Conservation (phyloP, 2,113 vertebrate genomes). For the Dinomys branickii region DNA sequence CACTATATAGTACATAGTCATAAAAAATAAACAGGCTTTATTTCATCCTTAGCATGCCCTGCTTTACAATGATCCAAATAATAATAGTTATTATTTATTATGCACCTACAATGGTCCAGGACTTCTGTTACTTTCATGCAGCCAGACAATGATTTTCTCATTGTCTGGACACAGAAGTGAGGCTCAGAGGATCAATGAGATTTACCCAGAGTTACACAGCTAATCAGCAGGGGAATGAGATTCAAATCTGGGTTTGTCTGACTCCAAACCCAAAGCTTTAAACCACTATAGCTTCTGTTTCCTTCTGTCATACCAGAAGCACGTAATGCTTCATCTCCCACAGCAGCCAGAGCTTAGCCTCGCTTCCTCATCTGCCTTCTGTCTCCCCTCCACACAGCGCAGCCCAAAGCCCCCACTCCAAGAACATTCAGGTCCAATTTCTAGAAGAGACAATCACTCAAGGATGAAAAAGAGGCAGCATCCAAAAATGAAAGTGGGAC, state of each 20-base stretch:
- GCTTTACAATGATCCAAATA: conserved; percentile 48
- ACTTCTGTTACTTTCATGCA: conserved; percentile 7
- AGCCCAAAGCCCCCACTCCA: neutral
- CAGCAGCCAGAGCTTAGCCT: neutral
- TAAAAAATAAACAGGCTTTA: conserved; percentile 40
- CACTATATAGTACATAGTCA: neutral
- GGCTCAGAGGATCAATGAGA: conserved; percentile 17
- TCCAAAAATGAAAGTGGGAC: neutral
- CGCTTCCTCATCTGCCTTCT: neutral
- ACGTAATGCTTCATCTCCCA: neutral
- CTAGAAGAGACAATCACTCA: conserved; percentile 4
- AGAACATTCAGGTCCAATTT: neutral
- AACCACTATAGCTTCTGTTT: conserved; percentile 38
- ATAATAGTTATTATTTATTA: conserved; percentile 55
- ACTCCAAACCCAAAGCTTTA: conserved; percentile 54
- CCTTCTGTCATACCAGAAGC: conserved; percentile 47
- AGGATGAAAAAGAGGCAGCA: neutral
- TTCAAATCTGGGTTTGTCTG: conserved; percentile 53
- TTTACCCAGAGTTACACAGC: conserved; percentile 39
- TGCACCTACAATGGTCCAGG: neutral
- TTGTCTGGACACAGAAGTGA: neutral
- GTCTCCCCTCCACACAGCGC: neutral
- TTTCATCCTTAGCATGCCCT: conserved; percentile 45
- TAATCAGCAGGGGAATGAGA: neutral
- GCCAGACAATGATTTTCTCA: conserved; percentile 22